Percentiles rank a stretch among this genome's conserved stretches.
These are phyloP conservation scores for Pangasius larnaudii DNA, from an alignment of 2,797 vertebrate genomes.

Conservation along the genomic window DNA sequence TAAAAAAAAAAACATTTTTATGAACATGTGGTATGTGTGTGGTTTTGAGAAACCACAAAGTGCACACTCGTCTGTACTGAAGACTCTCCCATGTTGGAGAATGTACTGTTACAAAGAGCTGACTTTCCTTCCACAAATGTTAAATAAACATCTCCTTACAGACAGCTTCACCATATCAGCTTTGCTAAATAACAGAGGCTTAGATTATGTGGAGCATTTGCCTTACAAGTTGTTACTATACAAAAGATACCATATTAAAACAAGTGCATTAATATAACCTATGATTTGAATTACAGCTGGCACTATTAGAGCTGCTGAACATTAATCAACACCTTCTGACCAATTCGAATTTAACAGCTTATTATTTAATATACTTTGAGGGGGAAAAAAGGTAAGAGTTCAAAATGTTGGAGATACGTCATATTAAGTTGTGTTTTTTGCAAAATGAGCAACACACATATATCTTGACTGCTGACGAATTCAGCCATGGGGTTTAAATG, in stretches of 20 bases:
- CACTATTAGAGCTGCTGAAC: neutral
- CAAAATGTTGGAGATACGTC: neutral
- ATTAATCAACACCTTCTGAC: neutral
- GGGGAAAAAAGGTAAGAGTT: neutral
- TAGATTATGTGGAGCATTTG: neutral
- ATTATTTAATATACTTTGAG: neutral
- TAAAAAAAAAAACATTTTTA: neutral
- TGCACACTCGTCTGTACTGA: neutral
- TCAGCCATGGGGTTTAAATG: slow-evolving; percentile 20
- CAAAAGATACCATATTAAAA: neutral
- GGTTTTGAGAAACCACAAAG: neutral
- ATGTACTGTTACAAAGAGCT: neutral
- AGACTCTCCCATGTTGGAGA: neutral
- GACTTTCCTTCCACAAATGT: neutral
- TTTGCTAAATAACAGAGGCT: neutral
- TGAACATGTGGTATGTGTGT: neutral
- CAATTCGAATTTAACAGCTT: neutral
- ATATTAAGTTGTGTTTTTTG: neutral
- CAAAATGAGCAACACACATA: neutral
- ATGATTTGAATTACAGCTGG: neutral
- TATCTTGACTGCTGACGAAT: slow-evolving; percentile 7
- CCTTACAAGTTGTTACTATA: neutral
- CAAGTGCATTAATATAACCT: neutral
- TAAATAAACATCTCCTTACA: neutral
- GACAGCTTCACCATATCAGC: neutral